Evolutionary conservation across 2,113 vertebrate species (phyloP).

Genomic region (Carassius gibelio): DNA sequence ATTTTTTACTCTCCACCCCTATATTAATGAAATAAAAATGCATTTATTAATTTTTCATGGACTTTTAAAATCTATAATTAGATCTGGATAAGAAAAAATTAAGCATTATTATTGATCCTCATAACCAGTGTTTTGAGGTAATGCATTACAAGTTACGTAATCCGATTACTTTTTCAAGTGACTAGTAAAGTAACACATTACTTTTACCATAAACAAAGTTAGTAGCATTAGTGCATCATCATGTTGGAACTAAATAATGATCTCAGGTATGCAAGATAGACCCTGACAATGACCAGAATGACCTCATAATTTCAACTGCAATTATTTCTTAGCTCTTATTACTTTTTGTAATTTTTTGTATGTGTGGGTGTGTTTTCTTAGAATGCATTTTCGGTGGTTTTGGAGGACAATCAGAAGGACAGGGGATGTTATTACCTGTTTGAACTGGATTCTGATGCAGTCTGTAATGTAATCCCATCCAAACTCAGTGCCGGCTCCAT

Average conservation of each 20-base stretch:
- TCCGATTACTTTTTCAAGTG: too few relatives aligned
- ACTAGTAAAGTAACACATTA: too few relatives aligned
- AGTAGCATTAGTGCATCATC: too few relatives aligned
- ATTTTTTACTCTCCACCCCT: not conserved
- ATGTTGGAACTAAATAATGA: too few relatives aligned
- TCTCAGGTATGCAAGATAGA: too few relatives aligned
- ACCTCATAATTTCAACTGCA: not conserved
- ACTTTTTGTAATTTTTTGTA: not conserved
- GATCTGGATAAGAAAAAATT: not conserved
- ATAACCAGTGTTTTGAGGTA: not conserved
- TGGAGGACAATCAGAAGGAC: conserved; percentile 79
- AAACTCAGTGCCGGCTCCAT: conserved; percentile 87
- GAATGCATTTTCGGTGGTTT: conserved; percentile 76
- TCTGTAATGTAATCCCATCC: conserved; percentile 80
- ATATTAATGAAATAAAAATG: not conserved
- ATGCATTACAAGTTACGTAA: too few relatives aligned
- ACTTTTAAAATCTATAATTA: not conserved
- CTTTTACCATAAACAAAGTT: too few relatives aligned
- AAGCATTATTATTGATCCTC: not conserved
- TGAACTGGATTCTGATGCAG: conserved; percentile 85
- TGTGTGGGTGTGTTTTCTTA: conserved; percentile 61
- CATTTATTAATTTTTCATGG: not conserved
- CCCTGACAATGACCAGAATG: not conserved
- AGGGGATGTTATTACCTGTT: conserved; percentile 91
- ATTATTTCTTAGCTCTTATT: not conserved